Percentiles rank a stretch among this genome's conserved stretches.
Evolutionary conservation across 2,888 invertebrate species (phyloP).

Genomic region (Lasioglossum zephyrum): DNA sequence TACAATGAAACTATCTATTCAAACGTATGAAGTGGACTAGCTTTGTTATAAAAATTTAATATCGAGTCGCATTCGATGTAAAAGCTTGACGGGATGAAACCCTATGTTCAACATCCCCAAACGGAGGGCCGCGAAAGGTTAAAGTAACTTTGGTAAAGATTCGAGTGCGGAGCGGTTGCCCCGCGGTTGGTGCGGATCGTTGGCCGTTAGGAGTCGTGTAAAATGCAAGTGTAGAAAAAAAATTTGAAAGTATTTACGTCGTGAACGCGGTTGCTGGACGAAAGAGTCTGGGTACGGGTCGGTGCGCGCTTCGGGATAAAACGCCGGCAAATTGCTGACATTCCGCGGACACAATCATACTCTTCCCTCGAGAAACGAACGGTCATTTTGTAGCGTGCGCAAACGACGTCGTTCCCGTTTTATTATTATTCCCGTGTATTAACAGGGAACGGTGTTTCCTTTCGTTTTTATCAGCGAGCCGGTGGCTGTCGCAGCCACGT

Average conservation of each 20-base stretch:
- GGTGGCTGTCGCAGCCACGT: not conserved
- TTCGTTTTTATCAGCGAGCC: not conserved
- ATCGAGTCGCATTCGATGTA: not conserved
- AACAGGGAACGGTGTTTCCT: not conserved
- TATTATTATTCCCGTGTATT: slow-evolving; percentile 16
- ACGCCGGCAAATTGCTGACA: not conserved
- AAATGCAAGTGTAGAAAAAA: not conserved
- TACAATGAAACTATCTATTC: too few species aligned
- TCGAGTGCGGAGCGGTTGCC: not conserved
- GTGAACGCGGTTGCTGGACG: not conserved
- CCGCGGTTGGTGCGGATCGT: not conserved
- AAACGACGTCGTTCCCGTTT: not conserved
- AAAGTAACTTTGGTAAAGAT: not conserved
- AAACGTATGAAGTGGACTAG: not conserved
- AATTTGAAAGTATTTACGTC: not conserved
- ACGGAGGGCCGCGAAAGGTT: not conserved
- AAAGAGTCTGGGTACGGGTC: not conserved
- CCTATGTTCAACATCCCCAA: too few species aligned
- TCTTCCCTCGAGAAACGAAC: not conserved
- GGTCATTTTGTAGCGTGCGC: not conserved
- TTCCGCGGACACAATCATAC: slow-evolving; percentile 5
- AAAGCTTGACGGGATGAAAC: too few species aligned
- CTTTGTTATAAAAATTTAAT: not conserved
- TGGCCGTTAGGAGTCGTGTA: not conserved
- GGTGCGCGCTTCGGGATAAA: not conserved